A percentile compares a stretch with the other conserved stretches of the same genome.
These are phyloP conservation scores for Trachemys scripta DNA, from an alignment of 2,113 vertebrate genomes.

Conservation along the genomic window DNA sequence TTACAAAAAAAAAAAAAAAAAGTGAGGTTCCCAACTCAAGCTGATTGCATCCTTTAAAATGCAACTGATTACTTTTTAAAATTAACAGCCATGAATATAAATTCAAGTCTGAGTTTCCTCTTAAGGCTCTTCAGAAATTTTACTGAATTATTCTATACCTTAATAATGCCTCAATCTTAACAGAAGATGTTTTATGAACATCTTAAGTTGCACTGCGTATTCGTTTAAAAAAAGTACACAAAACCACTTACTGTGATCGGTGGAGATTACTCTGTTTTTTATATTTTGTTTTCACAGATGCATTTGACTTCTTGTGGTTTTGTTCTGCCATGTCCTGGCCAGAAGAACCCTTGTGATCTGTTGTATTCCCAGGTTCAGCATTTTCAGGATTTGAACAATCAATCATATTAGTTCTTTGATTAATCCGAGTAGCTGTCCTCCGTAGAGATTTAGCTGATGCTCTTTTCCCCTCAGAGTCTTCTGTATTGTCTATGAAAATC, in stretches of 20 bases:
- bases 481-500: rapidly evolving
- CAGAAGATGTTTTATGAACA: not conserved
- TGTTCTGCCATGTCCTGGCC: rapidly evolving
- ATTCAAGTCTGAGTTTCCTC: not conserved
- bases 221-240: not conserved
- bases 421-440: not conserved
- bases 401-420: not conserved
- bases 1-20: not conserved
- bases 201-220: not conserved
- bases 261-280: not conserved
- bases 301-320: not conserved
- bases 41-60: not conserved
- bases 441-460: not conserved
- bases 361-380: not conserved
- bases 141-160: not conserved
- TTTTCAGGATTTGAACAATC: not conserved
- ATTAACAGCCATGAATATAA: not conserved
- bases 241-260: constrained; percentile 43
- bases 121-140: not conserved
- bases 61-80: not conserved
- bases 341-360: not conserved
- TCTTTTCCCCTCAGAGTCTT: not conserved
- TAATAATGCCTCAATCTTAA: not conserved
- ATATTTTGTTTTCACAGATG: not conserved
- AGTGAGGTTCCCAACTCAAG: not conserved